Evolutionary conservation across 2,113 vertebrate genomes (phyloP).

Genomic region (Bubo bubo): DNA sequence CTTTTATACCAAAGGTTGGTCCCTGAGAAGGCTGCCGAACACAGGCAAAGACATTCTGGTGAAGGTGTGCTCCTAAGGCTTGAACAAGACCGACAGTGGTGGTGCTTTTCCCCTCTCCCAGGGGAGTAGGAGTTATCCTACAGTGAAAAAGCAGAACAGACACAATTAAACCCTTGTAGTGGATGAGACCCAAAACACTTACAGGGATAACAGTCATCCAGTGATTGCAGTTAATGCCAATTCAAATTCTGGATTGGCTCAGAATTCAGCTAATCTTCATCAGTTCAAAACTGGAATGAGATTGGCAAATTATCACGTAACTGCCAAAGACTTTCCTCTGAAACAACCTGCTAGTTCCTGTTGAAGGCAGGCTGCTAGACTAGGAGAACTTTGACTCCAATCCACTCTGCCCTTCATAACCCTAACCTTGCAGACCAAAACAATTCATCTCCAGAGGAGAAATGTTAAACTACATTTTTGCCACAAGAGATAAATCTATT

Average conservation of each 20-base stretch:
- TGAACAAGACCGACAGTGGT: constrained; percentile 94
- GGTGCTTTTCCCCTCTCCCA: constrained; percentile 97
- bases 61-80: constrained; percentile 90
- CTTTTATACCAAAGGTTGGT: constrained; percentile 98
- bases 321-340: not conserved
- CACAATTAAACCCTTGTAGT: not conserved
- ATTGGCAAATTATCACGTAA: not conserved
- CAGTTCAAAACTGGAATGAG: not conserved
- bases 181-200: not conserved
- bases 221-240: not conserved
- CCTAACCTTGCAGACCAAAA: not conserved
- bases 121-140: constrained; percentile 96
- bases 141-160: constrained; percentile 21
- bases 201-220: not conserved
- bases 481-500: not conserved
- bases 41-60: constrained; percentile 92
- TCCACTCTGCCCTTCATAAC: not conserved
- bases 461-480: not conserved
- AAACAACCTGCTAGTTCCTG: not conserved
- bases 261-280: not conserved
- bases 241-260: not conserved
- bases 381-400: not conserved
- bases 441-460: not conserved
- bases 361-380: not conserved
- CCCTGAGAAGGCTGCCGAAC: constrained; percentile 98